Conservation (phyloP, 1,140 invertebrate species). For the Bombus polaris region DNA sequence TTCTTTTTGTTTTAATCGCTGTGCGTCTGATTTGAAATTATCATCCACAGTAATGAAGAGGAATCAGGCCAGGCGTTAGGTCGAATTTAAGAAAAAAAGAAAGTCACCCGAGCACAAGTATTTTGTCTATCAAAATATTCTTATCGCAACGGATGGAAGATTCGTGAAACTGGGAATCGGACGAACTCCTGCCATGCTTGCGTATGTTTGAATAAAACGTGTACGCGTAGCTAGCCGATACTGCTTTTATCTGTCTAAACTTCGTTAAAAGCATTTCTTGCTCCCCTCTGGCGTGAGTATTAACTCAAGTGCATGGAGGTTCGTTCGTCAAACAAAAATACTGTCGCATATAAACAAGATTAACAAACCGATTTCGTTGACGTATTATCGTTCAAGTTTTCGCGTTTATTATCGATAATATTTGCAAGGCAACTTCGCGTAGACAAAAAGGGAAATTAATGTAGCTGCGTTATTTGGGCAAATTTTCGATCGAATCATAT, state of each 20-base stretch:
- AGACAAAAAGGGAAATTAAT: not conserved
- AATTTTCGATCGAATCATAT: too few species aligned
- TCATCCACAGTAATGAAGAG: not conserved
- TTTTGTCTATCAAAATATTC: not conserved
- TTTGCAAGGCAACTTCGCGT: not conserved
- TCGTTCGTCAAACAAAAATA: conserved; percentile 9
- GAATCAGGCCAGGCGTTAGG: too few species aligned
- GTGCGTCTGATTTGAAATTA: not conserved
- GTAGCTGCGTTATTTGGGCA: too few species aligned
- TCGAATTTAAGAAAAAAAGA: not conserved
- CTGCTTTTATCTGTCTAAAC: conserved; percentile 36
- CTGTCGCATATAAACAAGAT: not conserved
- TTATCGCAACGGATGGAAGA: conserved; percentile 8
- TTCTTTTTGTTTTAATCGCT: not conserved
- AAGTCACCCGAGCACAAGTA: not conserved
- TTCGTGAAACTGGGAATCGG: conserved; percentile 28
- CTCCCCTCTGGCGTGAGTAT: conserved; percentile 6
- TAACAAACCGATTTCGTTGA: not conserved
- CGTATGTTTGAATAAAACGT: conserved; percentile 26
- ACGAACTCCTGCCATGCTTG: not conserved
- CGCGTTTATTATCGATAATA: not conserved
- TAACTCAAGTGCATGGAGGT: conserved; percentile 34
- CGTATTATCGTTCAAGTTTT: not conserved
- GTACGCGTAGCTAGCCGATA: not conserved
- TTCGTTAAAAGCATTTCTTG: conserved; percentile 11